Evolutionary conservation across 2,113 vertebrate species (phyloP).

Genomic region (Chloropsis cyanopogon): DNA sequence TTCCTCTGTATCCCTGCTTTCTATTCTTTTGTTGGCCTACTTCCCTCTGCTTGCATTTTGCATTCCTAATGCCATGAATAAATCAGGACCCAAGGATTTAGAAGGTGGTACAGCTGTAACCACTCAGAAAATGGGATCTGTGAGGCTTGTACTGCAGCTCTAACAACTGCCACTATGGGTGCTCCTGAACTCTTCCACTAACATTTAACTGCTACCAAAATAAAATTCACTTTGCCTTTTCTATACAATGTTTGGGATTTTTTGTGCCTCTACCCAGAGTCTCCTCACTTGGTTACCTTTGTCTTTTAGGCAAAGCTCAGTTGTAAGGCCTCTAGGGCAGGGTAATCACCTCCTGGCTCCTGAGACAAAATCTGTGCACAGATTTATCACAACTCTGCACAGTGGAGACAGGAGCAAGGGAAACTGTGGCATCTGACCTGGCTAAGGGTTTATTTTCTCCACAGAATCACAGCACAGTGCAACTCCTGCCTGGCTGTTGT

Average conservation of each 20-base stretch:
- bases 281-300: not conserved
- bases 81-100: conserved; percentile 63
- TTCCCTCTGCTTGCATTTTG: conserved; percentile 65
- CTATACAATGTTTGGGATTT: not conserved
- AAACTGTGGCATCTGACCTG: not conserved
- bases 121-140: conserved; percentile 43
- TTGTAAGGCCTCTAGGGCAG: not conserved
- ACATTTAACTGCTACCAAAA: not conserved
- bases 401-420: not conserved
- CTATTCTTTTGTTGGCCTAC: conserved; percentile 64
- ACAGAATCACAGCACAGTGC: not conserved
- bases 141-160: conserved; percentile 12
- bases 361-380: not conserved
- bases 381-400: not conserved
- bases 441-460: not conserved
- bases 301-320: not conserved
- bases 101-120: conserved; percentile 65
- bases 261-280: not conserved
- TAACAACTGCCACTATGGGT: not conserved
- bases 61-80: conserved; percentile 70
- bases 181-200: not conserved
- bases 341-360: not conserved
- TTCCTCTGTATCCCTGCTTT: conserved; percentile 48
- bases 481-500: not conserved
- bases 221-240: not conserved